Conservation (phyloP, 2,797 vertebrate genomes). For the Eulemur albifrons region DNA sequence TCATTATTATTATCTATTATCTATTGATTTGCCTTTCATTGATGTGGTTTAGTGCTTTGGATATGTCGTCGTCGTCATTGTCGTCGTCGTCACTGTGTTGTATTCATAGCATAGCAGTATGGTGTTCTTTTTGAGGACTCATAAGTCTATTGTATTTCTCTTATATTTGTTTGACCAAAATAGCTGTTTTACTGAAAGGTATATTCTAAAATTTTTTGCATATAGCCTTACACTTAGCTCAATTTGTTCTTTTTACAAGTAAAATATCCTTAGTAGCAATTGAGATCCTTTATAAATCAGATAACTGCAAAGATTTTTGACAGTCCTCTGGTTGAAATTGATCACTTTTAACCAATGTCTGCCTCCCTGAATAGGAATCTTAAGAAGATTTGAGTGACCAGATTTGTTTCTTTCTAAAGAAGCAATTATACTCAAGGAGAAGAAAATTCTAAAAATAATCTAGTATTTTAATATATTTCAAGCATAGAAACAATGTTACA, state of each 20-base stretch:
- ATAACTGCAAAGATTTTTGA: conserved; percentile 11
- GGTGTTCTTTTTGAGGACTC: conserved; percentile 13
- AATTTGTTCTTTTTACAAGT: not conserved
- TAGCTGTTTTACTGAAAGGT: conserved; percentile 12
- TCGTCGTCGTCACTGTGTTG: not conserved
- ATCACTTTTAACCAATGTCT: conserved; percentile 6
- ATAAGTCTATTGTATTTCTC: not conserved
- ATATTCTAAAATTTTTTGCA: conserved; percentile 7
- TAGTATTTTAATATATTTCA: conserved; percentile 2
- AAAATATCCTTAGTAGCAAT: not conserved
- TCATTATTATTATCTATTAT: not conserved
- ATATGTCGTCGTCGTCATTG: not conserved
- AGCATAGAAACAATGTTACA: not conserved
- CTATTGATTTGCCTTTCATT: not conserved
- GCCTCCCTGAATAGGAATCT: not conserved
- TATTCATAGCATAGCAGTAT: conserved; percentile 1
- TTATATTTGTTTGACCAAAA: conserved; percentile 20
- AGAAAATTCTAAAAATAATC: conserved; percentile 9
- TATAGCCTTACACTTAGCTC: not conserved
- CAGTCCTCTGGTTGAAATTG: conserved; percentile 17
- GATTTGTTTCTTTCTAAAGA: conserved; percentile 40
- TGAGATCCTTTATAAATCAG: not conserved
- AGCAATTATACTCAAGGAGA: not conserved
- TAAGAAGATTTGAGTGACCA: conserved; percentile 3
- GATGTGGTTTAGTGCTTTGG: not conserved